Conservation (phyloP, 2,797 vertebrate species). For the Bufotes viridis region DNA sequence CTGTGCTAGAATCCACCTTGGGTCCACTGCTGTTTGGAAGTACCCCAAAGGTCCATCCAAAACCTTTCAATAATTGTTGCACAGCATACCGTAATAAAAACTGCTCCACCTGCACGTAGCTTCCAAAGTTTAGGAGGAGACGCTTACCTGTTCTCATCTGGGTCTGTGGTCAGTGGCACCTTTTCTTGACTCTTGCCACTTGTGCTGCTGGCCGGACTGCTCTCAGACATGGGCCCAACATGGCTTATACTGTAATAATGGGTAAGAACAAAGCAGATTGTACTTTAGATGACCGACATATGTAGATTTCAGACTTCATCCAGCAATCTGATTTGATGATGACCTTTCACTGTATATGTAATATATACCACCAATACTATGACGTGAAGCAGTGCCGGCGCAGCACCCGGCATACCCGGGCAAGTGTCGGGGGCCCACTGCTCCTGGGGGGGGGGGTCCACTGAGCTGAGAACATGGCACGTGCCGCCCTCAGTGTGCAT, state of each 20-base stretch:
- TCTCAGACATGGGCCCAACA: conserved; percentile 90
- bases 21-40: no score
- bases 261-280: background rate
- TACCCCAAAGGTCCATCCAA: background rate
- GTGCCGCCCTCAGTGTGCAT: no score
- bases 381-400: no score
- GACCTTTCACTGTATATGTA: no score
- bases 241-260: conserved; percentile 85
- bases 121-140: background rate
- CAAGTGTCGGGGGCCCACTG: no score
- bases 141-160: conserved; percentile 84
- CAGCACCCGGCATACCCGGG: no score
- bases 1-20: no score
- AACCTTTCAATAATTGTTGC: background rate
- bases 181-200: conserved; percentile 82
- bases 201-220: conserved; percentile 85
- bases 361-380: no score
- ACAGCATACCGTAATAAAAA: background rate
- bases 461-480: no score
- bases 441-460: no score
- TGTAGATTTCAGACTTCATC: no score
- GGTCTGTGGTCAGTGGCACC: conserved; percentile 66
- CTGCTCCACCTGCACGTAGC: background rate
- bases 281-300: background rate
- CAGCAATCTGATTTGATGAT: no score